Base-by-base conservation (phyloP, 2,888 invertebrate species). In the Incurvaria masculella region DNA sequence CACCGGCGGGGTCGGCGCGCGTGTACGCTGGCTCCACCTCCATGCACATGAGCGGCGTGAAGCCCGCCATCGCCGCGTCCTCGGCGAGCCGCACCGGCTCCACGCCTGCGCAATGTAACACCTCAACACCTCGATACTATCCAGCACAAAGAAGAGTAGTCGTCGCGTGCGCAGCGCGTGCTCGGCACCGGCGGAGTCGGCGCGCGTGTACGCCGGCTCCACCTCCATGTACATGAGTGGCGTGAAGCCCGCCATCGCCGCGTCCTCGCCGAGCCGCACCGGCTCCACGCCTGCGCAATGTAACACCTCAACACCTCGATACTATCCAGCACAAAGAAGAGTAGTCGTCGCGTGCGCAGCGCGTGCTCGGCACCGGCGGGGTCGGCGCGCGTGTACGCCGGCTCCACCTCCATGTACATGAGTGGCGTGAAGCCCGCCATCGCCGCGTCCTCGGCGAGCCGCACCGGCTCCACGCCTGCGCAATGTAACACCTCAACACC, bases 341-440 rank as follows among this genome's bases (percentile, higher is more conserved):
- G n/a, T n/a, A n/a, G n/a, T n/a, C n/a, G n/a, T n/a, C n/a, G n/a
- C n/a, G n/a, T n/a, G n/a, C n/a, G n/a, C n/a, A n/a, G n/a, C n/a
- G n/a, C n/a, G n/a, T n/a, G 10, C 23, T 6, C 23, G 23, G 5
- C 10, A 10, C 23, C 23, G 23, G 23, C 23, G 23, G 23, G 23
- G 23, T 23, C 23, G 23, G 10, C 5, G 23, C 23, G 23, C 41
- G 79, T 78, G 65, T 79, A 88, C 42, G 79, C 73, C 2, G 80
- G 71, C 53, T 83, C 82, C 52, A 82, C 80, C 11, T 81, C 80
- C 59, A 83, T 81, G 51, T 75, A 76, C 79, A 86, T 81, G 23
- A 89, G 71, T 1, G 91, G 91, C 17, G 87, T 85, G 67, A 91
- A 92, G 10, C 91, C 91, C 52, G 83, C 81, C 52, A 91, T 72